Evolutionary conservation across 2,888 invertebrate genomes (phyloP).

Genomic region (Halictus quadricinctus): DNA sequence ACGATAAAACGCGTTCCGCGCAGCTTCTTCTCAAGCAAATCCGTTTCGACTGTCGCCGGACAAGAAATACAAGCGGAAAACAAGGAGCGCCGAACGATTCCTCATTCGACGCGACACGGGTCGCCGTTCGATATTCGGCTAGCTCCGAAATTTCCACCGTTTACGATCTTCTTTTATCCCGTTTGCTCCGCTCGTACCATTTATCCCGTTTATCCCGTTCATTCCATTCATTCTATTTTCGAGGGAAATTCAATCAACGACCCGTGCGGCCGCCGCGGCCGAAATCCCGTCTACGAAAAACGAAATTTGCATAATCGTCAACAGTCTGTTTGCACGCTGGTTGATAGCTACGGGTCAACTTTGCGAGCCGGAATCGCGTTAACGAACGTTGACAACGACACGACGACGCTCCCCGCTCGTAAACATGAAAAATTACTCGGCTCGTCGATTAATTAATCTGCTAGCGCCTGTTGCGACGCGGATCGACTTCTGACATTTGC

Average conservation of each 20-base stretch:
- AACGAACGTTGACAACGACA: not conserved
- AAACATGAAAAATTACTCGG: not conserved
- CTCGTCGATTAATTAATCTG: not conserved
- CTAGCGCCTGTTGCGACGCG: not conserved
- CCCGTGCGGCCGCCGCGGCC: not conserved
- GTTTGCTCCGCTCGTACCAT: not conserved
- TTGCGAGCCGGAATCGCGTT: not conserved
- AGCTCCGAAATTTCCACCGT: not conserved
- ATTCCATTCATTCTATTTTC: not conserved
- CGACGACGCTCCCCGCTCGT: not conserved
- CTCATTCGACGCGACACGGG: not conserved
- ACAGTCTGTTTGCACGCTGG: not conserved
- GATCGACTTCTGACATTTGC: not conserved
- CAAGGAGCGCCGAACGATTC: not conserved
- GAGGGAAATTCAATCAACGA: not conserved
- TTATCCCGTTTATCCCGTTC: not conserved
- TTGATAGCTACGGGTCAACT: not conserved
- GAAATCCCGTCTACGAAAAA: not conserved
- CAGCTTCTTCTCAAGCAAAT: constrained; percentile 13
- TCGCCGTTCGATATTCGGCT: not conserved
- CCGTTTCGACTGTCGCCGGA: not conserved
- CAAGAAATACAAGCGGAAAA: not conserved
- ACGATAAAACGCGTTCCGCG: constrained; percentile 12
- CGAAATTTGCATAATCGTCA: not conserved
- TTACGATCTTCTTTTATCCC: not conserved